Evolutionary conservation across 2,888 invertebrate genomes (phyloP).

Genomic region (Cryptosula pallasiana): DNA sequence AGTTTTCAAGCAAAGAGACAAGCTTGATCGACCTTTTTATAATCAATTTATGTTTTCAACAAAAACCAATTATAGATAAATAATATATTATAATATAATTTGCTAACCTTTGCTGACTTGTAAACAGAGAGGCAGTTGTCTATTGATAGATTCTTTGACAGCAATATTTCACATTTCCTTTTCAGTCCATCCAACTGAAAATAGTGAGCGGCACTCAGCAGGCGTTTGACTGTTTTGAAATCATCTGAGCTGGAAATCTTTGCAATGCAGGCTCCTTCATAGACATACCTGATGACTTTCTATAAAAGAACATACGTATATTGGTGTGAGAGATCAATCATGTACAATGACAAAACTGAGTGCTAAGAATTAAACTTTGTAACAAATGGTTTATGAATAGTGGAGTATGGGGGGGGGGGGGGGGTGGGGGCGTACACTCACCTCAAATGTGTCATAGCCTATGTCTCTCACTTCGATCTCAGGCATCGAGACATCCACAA

Average conservation of each 20-base stretch:
- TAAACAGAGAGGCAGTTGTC: constrained; percentile 88
- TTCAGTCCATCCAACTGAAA: constrained; percentile 81
- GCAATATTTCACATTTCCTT: constrained; percentile 77
- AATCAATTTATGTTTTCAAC: too few species aligned
- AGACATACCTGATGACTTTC: constrained; percentile 8
- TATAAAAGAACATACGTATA: too few species aligned
- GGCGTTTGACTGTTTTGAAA: constrained; percentile 31
- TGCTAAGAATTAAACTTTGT: too few species aligned
- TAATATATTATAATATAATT: too few species aligned
- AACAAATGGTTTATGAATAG: too few species aligned
- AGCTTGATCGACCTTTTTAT: too few species aligned
- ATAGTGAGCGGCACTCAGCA: constrained; percentile 86
- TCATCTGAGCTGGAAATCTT: neutral
- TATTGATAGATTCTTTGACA: constrained; percentile 65
- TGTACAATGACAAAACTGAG: too few species aligned
- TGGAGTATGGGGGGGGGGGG: too few species aligned
- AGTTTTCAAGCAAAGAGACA: too few species aligned
- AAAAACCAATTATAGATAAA: too few species aligned
- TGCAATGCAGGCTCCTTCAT: neutral
- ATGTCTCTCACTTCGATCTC: constrained; percentile 88
- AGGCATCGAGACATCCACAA: constrained; percentile 58
- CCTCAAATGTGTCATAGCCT: constrained; percentile 86
- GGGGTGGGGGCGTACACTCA: too few species aligned
- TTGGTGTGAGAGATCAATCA: too few species aligned
- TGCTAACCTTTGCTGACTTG: constrained; percentile 77